Conservation (phyloP, 2,888 invertebrate genomes). For the Drosophila pseudotakahashii region DNA sequence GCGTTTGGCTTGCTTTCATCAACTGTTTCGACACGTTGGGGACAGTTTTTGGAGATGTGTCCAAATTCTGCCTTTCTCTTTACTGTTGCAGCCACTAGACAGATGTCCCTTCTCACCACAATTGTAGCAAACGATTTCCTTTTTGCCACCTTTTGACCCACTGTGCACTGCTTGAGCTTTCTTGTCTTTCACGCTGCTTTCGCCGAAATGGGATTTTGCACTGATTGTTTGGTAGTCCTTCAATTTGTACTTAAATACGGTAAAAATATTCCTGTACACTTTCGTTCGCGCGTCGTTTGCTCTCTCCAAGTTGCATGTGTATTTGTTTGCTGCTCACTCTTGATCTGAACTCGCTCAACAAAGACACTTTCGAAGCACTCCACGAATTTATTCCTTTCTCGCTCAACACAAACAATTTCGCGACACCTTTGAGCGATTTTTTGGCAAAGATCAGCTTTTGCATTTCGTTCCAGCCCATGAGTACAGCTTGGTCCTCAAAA, state of each 20-base stretch:
- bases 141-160: not conserved
- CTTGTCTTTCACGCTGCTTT: not conserved
- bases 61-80: not conserved
- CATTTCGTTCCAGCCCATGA: not conserved
- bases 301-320: not conserved
- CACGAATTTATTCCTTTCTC: too few relatives aligned
- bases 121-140: not conserved
- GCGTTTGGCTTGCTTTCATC: not conserved
- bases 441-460: too few relatives aligned
- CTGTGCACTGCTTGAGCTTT: not conserved
- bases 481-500: not conserved
- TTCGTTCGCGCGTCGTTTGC: not conserved
- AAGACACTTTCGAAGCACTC: not conserved
- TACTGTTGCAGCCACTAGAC: not conserved
- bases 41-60: not conserved
- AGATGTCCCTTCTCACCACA: too few relatives aligned
- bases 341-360: not conserved
- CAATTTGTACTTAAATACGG: too few relatives aligned
- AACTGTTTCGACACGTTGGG: too few relatives aligned
- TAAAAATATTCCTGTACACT: not conserved
- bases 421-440: too few relatives aligned
- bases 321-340: not conserved
- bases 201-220: not conserved
- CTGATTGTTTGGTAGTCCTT: too few relatives aligned
- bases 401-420: too few relatives aligned